These are phyloP conservation scores for Oxystoma pomonae DNA, from an alignment of 2,888 invertebrate genomes.

Conservation along the genomic window DNA sequence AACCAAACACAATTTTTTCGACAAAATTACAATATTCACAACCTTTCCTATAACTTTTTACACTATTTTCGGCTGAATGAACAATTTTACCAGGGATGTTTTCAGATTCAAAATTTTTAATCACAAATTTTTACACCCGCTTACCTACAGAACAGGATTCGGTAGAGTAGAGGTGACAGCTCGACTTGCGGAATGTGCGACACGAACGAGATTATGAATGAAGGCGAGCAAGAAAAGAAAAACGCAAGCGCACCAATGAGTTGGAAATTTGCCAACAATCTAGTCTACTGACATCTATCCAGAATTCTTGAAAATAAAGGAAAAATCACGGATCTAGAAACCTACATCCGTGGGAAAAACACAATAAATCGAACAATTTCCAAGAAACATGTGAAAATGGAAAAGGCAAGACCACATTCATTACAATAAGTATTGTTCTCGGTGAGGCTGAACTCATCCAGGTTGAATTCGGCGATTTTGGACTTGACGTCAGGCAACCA, in stretches of 20 bases:
- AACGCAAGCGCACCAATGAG: constrained; percentile 11
- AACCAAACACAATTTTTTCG: constrained; percentile 20
- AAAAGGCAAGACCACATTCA: too few species aligned
- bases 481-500: too few species aligned
- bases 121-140: constrained; percentile 47
- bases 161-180: constrained; percentile 38
- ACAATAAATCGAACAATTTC: too few species aligned
- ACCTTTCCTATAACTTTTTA: constrained; percentile 8
- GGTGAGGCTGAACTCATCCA: too few species aligned
- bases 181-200: constrained; percentile 24
- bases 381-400: too few species aligned
- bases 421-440: too few species aligned
- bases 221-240: constrained; percentile 9
- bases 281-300: not conserved
- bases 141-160: constrained; percentile 65
- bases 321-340: too few species aligned
- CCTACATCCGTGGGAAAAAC: too few species aligned
- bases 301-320: not conserved
- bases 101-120: constrained; percentile 31
- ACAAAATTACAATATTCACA: constrained; percentile 12
- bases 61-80: constrained; percentile 24
- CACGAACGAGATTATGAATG: constrained; percentile 11
- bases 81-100: constrained; percentile 29
- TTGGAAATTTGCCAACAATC: not conserved
- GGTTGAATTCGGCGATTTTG: too few species aligned